These are phyloP conservation scores for Lordiphosa andalusiaca DNA, from an alignment of 2,888 invertebrate genomes.

Conservation along the genomic window DNA sequence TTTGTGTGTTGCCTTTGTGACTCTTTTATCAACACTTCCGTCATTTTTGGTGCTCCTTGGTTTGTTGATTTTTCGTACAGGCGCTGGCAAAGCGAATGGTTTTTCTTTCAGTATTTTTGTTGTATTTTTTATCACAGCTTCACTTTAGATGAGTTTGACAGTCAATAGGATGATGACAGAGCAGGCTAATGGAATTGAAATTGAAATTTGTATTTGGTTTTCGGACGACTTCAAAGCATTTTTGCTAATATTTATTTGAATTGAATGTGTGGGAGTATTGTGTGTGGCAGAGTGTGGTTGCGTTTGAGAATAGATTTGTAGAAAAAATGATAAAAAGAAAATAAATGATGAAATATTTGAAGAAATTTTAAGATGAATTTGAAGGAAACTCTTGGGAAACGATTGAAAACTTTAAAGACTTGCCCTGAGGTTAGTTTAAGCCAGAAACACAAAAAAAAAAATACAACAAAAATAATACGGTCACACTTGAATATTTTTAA, in stretches of 20 bases:
- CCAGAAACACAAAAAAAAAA: no score
- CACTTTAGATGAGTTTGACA: constrained; percentile 17
- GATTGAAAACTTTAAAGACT: no score
- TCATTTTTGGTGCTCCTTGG: constrained; percentile 38
- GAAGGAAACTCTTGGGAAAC: no score
- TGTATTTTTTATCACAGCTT: constrained; percentile 7
- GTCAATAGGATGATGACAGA: constrained; percentile 42
- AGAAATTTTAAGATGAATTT: no score
- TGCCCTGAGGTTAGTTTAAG: no score
- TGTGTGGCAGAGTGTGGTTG: not conserved
- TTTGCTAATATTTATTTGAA: not conserved
- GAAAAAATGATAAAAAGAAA: no score
- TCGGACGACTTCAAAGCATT: constrained; percentile 6
- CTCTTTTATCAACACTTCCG: constrained; percentile 67
- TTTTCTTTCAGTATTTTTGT: constrained; percentile 8
- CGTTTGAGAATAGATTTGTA: no score
- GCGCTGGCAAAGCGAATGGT: constrained; percentile 14
- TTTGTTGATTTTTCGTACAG: constrained; percentile 45
- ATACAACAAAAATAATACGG: no score
- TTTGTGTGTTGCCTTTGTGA: constrained; percentile 52
- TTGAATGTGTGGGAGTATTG: constrained; percentile 3
- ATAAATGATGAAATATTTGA: no score
- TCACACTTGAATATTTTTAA: no score
- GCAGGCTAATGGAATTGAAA: constrained; percentile 59
- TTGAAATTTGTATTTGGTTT: constrained; percentile 41